Conservation (phyloP, 2,797 vertebrate species). For the Manis pentadactyla region DNA sequence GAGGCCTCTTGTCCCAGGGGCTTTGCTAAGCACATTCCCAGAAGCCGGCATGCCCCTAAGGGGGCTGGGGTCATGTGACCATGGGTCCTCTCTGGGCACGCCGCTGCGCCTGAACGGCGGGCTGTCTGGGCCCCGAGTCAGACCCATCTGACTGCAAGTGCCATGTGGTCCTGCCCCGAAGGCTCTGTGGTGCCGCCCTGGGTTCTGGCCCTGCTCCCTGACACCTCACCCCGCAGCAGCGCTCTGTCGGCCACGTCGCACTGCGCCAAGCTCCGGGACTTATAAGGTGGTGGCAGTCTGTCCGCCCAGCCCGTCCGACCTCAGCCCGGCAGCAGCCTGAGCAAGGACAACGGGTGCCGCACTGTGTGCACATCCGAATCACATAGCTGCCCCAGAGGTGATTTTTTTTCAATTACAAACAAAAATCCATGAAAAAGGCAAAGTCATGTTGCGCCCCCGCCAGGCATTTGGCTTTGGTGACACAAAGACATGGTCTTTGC, state of each 20-base stretch:
- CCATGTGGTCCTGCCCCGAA: constrained; percentile 72
- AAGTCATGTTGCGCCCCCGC: background rate
- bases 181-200: constrained; percentile 53
- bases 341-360: rapidly evolving
- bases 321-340: background rate
- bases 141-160: background rate
- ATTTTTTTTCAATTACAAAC: background rate
- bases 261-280: background rate
- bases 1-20: background rate
- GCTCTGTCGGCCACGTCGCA: background rate
- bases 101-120: constrained; percentile 16
- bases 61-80: background rate
- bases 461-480: background rate
- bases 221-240: background rate
- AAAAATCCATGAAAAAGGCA: background rate
- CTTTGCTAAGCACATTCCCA: background rate
- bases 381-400: background rate
- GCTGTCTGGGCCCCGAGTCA: constrained; percentile 48
- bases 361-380: background rate
- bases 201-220: background rate
- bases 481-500: background rate
- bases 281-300: background rate
- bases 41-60: background rate
- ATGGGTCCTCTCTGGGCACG: background rate
- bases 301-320: too few species aligned